Percentiles rank a stretch among this genome's conserved stretches.
Conservation (phyloP, 2,888 invertebrate genomes). For the Anoplius nigerrimus region DNA sequence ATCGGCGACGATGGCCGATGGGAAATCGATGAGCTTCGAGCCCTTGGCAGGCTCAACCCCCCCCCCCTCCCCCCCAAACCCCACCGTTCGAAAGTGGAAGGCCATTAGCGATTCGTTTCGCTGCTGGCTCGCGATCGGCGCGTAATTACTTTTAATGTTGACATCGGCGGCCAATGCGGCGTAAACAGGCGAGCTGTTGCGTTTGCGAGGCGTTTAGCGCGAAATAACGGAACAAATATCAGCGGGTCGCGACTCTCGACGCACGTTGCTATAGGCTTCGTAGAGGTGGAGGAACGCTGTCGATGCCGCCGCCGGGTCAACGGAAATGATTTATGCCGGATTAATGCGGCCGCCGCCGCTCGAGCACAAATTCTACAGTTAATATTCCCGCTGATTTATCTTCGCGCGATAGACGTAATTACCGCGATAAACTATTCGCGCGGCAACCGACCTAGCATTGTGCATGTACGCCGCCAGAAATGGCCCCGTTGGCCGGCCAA, state of each 20-base stretch:
- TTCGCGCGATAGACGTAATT: constrained; percentile 28
- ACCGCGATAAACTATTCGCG: constrained; percentile 29
- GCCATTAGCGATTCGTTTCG: too few relatives aligned
- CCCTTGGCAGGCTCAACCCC: too few relatives aligned
- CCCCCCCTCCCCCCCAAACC: too few relatives aligned
- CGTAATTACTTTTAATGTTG: constrained; percentile 8
- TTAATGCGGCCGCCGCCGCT: constrained; percentile 24
- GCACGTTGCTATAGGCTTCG: not conserved
- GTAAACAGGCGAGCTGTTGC: not conserved
- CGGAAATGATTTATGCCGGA: constrained; percentile 21
- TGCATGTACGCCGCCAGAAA: not conserved
- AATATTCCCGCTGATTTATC: constrained; percentile 31
- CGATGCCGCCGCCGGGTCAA: too few relatives aligned
- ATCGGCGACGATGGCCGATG: too few relatives aligned
- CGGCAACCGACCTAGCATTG: constrained; percentile 14
- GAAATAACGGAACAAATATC: constrained; percentile 7
- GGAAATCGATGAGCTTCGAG: too few relatives aligned
- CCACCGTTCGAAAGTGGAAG: too few relatives aligned
- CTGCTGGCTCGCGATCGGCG: not conserved
- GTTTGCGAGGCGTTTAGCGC: constrained; percentile 3
- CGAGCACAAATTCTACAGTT: constrained; percentile 4
- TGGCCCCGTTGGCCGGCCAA: constrained; percentile 2
- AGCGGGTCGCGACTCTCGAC: too few relatives aligned
- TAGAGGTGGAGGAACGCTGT: not conserved
- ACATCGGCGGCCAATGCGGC: constrained; percentile 2